A percentile compares a stretch with the other conserved stretches of the same genome.
Conservation (phyloP, 2,888 invertebrate species). For the Anthrax anthrax region DNA sequence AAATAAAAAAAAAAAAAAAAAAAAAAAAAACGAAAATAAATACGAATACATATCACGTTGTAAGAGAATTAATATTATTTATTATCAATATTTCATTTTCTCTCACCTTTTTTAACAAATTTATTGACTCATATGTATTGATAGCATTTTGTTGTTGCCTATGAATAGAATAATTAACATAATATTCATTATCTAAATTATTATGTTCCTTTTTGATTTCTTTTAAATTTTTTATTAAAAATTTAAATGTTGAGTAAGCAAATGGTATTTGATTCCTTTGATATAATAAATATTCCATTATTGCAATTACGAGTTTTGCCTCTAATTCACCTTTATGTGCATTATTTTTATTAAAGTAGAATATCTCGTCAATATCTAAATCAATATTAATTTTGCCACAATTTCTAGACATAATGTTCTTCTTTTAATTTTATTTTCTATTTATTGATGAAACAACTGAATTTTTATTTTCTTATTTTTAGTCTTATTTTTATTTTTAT, state of each 20-base stretch:
- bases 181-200: constrained; percentile 5
- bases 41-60: too few relatives aligned
- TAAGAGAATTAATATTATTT: too few relatives aligned
- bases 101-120: constrained; percentile 23
- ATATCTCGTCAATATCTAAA: constrained; percentile 23
- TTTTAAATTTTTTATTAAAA: constrained; percentile 25
- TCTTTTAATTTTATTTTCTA: too few relatives aligned
- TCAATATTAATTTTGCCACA: constrained; percentile 7
- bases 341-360: too few relatives aligned
- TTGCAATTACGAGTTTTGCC: constrained; percentile 22
- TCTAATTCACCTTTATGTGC: constrained; percentile 17
- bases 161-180: constrained; percentile 20
- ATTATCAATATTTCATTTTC: too few relatives aligned
- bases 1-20: constrained; percentile 4
- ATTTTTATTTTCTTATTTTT: too few relatives aligned
- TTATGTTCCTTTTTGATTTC: constrained; percentile 11
- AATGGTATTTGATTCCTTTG: constrained; percentile 32
- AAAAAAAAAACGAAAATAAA: too few relatives aligned
- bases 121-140: constrained; percentile 23
- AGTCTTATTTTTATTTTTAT: too few relatives aligned
- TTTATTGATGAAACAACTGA: too few relatives aligned
- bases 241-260: constrained; percentile 28
- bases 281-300: constrained; percentile 26
- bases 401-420: not conserved
- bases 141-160: constrained; percentile 22